Evolutionary conservation across 2,888 invertebrate genomes (phyloP).

Genomic region (Prenolepis imparis): DNA sequence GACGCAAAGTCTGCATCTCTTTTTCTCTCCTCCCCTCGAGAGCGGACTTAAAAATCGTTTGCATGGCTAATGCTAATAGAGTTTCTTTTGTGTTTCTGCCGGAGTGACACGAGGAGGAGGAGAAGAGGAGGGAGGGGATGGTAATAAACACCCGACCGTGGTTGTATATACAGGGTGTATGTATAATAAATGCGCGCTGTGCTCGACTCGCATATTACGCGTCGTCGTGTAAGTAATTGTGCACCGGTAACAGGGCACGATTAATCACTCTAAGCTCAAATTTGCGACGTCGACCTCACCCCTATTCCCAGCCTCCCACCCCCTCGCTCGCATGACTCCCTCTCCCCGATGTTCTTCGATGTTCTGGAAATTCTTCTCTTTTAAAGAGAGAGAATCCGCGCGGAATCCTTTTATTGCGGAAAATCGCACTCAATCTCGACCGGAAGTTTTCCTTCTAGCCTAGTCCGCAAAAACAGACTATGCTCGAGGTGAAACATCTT

Average conservation of each 20-base stretch:
- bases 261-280: constrained; percentile 57
- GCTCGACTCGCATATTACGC: constrained; percentile 56
- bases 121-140: constrained; percentile 26
- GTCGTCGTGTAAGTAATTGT: constrained; percentile 57
- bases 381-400: not conserved
- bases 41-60: constrained; percentile 59
- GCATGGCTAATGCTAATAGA: constrained; percentile 59
- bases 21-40: constrained; percentile 17
- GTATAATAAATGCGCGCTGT: constrained; percentile 53
- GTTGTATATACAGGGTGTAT: constrained; percentile 19
- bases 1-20: constrained; percentile 13
- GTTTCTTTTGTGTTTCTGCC: constrained; percentile 58
- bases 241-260: constrained; percentile 44
- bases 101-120: constrained; percentile 45
- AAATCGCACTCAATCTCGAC: constrained; percentile 10
- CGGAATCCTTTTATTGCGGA: constrained; percentile 30
- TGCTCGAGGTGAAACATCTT: no score
- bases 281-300: constrained; percentile 46
- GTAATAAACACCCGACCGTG: constrained; percentile 49
- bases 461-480: no score
- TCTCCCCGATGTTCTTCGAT: not conserved
- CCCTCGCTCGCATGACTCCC: not conserved
- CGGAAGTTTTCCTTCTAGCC: not conserved
- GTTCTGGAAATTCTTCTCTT: not conserved
- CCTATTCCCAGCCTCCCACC: not conserved